These are phyloP conservation scores for Lasius platythorax DNA, from an alignment of 2,888 invertebrate species.

Conservation along the genomic window DNA sequence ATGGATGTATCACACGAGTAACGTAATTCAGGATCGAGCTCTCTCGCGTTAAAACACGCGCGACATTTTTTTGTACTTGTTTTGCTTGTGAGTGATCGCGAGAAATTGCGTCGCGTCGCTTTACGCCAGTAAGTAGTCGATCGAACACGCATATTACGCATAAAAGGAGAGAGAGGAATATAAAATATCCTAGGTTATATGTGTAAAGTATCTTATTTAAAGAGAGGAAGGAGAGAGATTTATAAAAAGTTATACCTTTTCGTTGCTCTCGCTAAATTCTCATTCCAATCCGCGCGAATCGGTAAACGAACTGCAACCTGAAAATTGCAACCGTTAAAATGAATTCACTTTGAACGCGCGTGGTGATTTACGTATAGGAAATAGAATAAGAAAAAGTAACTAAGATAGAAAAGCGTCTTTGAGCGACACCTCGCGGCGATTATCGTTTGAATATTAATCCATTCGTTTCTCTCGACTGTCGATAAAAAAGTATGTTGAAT, in stretches of 20 bases:
- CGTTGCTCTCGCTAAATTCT: neutral
- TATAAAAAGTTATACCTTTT: neutral
- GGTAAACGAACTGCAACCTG: neutral
- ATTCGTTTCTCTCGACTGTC: neutral
- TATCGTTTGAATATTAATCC: neutral
- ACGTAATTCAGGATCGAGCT: conserved; percentile 2
- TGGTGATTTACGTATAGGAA: neutral
- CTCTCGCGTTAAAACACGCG: neutral
- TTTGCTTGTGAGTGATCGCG: conserved; percentile 26
- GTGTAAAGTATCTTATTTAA: conserved; percentile 38
- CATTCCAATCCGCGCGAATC: neutral
- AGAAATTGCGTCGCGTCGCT: conserved; percentile 10
- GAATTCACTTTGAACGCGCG: neutral
- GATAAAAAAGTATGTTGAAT: neutral
- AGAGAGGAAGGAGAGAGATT: neutral
- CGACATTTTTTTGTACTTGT: conserved; percentile 29
- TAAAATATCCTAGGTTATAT: neutral
- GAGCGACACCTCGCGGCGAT: neutral
- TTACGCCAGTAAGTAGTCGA: neutral
- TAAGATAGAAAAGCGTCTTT: neutral
- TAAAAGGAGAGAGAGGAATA: neutral
- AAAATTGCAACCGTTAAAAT: neutral
- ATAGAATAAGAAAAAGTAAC: neutral
- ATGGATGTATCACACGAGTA: neutral
- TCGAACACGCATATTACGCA: neutral